These are phyloP conservation scores for Anableps anableps DNA, from an alignment of 2,797 vertebrate genomes.

Conservation along the genomic window DNA sequence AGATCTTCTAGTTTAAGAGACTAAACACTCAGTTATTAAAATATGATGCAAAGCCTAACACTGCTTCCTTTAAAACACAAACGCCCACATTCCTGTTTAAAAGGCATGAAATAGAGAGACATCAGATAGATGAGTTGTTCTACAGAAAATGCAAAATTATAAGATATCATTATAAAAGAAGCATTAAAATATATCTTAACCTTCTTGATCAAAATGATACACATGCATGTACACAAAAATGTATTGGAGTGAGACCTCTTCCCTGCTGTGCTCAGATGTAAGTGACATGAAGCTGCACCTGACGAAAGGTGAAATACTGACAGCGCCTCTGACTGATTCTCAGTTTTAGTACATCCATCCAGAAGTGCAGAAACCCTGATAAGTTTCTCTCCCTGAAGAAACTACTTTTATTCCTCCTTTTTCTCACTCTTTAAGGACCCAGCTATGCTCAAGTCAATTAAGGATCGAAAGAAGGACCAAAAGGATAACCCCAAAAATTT, in stretches of 20 bases:
- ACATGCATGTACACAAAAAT: background rate
- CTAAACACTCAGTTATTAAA: background rate
- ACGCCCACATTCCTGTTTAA: background rate
- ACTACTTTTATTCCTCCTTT: background rate
- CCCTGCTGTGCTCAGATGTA: conserved; percentile 8
- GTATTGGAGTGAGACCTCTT: background rate
- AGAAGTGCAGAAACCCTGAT: conserved; percentile 13
- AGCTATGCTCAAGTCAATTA: conserved; percentile 85
- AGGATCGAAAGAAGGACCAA: conserved; percentile 71
- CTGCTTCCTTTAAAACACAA: background rate
- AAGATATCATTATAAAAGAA: background rate
- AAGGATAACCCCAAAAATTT: conserved; percentile 49
- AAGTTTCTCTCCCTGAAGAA: conserved; percentile 14
- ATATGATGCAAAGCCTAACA: background rate
- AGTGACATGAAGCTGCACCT: conserved; percentile 16
- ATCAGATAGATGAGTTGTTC: background rate
- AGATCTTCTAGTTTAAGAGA: background rate
- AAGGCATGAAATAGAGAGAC: background rate
- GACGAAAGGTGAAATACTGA: conserved; percentile 44
- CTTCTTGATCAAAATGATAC: background rate
- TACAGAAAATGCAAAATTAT: background rate
- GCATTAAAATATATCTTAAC: background rate
- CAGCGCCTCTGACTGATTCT: conserved; percentile 1
- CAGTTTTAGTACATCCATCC: background rate
- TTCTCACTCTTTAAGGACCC: background rate